These are phyloP conservation scores for Ascaphus truei DNA, from an alignment of 2,113 vertebrate genomes.

Conservation along the genomic window DNA sequence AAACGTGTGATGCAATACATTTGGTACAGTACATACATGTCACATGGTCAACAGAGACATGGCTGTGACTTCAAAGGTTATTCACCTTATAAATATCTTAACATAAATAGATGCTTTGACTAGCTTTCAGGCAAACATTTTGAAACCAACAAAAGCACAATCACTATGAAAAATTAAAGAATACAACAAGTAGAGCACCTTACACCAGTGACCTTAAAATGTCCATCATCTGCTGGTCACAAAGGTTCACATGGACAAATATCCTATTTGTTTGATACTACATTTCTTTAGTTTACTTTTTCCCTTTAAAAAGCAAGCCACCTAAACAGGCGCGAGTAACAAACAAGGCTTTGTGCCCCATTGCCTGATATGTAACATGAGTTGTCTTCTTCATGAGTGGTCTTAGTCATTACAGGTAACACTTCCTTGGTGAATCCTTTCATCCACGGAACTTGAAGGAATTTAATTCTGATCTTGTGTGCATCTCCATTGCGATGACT, in stretches of 20 bases:
- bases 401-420: background rate
- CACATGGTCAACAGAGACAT: background rate
- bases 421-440: background rate
- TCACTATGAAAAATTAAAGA: background rate
- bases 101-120: conserved; percentile 41
- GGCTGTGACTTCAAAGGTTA: background rate
- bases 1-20: background rate
- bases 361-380: background rate
- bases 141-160: background rate
- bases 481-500: background rate
- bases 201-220: too few relatives aligned
- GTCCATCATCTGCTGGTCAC: too few relatives aligned
- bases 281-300: background rate
- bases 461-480: background rate
- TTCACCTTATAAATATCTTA: conserved; percentile 34
- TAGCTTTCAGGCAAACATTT: background rate
- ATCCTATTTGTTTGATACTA: background rate
- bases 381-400: background rate
- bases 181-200: too few relatives aligned
- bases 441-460: background rate
- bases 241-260: too few relatives aligned
- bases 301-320: background rate
- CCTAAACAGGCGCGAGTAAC: too few relatives aligned
- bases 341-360: too few relatives aligned
- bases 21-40: background rate